Conservation (phyloP, 2,113 vertebrate genomes). For the Semnornis frantzii region DNA sequence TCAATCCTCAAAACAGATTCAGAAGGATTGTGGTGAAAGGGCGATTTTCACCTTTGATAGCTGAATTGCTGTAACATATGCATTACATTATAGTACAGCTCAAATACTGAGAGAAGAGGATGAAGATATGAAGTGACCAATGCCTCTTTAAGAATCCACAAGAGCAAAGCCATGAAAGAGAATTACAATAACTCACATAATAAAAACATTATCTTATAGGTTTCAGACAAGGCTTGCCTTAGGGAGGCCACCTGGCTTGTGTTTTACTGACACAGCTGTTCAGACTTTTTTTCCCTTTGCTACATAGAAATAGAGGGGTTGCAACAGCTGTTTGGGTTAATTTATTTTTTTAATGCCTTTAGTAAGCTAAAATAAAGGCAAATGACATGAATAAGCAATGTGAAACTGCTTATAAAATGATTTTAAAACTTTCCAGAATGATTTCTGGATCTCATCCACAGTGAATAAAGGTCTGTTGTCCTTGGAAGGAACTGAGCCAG, state of each 20-base stretch:
- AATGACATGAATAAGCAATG: background rate
- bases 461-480: background rate
- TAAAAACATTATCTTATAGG: slow-evolving; percentile 31
- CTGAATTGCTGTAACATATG: background rate
- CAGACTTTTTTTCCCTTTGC: background rate
- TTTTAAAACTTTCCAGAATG: background rate
- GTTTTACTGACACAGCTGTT: slow-evolving; percentile 51
- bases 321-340: slow-evolving; percentile 13
- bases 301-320: background rate
- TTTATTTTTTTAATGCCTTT: slow-evolving; percentile 30
- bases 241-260: slow-evolving; percentile 43
- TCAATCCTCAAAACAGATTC: background rate
- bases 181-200: slow-evolving; percentile 29
- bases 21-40: background rate
- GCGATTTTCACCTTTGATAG: background rate
- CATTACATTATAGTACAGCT: background rate
- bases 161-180: background rate
- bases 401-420: background rate
- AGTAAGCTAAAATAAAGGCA: slow-evolving; percentile 48
- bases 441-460: background rate
- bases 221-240: slow-evolving; percentile 38
- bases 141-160: background rate
- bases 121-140: background rate
- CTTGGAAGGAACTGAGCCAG: background rate
- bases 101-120: background rate